Conservation (phyloP, 2,888 invertebrate species). For the Gymnosoma rotundatum region DNA sequence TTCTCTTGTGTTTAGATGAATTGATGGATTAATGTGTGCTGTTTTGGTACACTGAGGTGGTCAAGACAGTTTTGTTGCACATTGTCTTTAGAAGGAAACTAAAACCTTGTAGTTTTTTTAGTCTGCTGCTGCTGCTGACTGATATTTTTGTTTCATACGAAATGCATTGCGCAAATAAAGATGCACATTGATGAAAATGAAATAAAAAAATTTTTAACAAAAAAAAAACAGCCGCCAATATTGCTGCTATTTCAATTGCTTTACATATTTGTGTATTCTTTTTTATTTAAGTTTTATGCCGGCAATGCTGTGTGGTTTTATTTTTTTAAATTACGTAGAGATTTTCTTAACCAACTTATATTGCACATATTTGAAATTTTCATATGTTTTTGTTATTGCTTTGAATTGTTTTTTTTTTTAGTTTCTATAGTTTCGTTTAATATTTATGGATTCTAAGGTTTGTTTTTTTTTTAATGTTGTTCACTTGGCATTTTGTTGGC, state of each 20-base stretch:
- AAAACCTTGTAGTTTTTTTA: conserved; percentile 63
- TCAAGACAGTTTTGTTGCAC: conserved; percentile 61
- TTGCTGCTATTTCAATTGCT: conserved; percentile 66
- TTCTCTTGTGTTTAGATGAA: conserved; percentile 23
- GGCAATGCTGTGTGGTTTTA: conserved; percentile 27
- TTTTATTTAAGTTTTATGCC: conserved; percentile 8
- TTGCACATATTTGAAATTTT: conserved; percentile 70
- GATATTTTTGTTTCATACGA: conserved; percentile 30
- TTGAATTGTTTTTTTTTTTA: conserved; percentile 19
- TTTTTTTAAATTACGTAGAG: background rate
- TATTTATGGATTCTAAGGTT: conserved; percentile 49
- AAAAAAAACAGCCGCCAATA: conserved; percentile 45
- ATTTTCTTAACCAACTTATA: conserved; percentile 53
- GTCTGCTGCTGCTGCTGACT: conserved; percentile 12
- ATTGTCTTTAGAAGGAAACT: conserved; percentile 63
- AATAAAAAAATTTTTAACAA: background rate
- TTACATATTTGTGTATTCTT: conserved; percentile 65
- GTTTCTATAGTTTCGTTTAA: conserved; percentile 15
- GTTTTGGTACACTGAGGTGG: conserved; percentile 47
- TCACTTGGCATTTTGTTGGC: conserved; percentile 60
- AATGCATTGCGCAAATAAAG: conserved; percentile 70
- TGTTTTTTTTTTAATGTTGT: background rate
- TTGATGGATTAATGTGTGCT: conserved; percentile 76
- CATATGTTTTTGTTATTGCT: conserved; percentile 63
- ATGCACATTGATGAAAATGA: conserved; percentile 63